Percentiles rank a stretch among this genome's conserved stretches.
Evolutionary conservation across 92 coral and sea anemone species (phyloP).

Genomic region (Phymanthus crucifer): DNA sequence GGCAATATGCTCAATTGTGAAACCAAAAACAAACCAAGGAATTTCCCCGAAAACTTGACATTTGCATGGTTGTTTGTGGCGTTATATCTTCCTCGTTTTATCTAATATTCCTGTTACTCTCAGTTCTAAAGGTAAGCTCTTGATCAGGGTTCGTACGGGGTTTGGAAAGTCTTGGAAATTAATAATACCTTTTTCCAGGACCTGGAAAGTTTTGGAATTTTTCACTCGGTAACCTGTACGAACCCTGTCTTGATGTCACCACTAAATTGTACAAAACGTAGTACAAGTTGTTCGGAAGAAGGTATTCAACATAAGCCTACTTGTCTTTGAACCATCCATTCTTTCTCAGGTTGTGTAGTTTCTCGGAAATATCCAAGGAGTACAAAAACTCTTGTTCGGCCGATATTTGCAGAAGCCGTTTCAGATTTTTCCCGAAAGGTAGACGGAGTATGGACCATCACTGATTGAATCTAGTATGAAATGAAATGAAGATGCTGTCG

Average conservation of each 20-base stretch:
- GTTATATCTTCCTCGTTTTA: not conserved
- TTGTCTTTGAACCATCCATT: not conserved
- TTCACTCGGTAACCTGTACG: too few species aligned
- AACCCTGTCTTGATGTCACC: not conserved
- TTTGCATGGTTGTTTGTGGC: not conserved
- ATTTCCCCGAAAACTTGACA: not conserved
- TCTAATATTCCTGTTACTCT: not conserved
- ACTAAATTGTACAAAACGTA: not conserved
- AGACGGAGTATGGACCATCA: not conserved
- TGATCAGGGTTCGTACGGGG: too few species aligned
- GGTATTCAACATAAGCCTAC: not conserved
- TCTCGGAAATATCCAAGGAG: not conserved
- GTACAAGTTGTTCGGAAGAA: not conserved
- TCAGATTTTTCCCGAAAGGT: not conserved
- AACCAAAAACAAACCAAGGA: not conserved
- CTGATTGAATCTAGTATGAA: not conserved
- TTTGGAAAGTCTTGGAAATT: too few species aligned
- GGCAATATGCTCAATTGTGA: not conserved
- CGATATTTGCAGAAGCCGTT: not conserved
- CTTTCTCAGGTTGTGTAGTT: not conserved
- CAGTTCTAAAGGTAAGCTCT: not conserved
- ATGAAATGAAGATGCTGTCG: too few species aligned
- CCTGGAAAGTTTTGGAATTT: too few species aligned
- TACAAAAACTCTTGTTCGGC: not conserved
- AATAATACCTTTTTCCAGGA: too few species aligned